Percentiles rank a stretch among this genome's conserved stretches.
Conservation (phyloP, 2,797 vertebrate species). For the Spatula versicolor region DNA sequence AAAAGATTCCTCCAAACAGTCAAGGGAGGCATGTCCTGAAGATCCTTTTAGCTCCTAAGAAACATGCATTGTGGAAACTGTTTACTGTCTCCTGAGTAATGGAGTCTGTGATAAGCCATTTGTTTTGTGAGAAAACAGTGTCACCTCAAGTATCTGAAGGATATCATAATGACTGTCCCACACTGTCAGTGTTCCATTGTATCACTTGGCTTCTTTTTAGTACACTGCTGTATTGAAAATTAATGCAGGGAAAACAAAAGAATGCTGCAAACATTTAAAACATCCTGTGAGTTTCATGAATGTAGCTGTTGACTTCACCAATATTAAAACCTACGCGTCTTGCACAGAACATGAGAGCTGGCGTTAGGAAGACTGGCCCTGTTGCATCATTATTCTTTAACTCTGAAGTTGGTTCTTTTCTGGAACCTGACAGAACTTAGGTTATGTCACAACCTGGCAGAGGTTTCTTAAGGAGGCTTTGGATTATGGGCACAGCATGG, state of each 20-base stretch:
- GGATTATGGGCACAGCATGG: conserved; percentile 52
- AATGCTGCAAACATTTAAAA: neutral
- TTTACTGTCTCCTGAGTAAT: conserved; percentile 23
- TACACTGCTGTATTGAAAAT: neutral
- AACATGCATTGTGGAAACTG: neutral
- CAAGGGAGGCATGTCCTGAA: neutral
- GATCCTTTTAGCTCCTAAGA: neutral
- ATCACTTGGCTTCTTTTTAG: neutral
- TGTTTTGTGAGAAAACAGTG: conserved; percentile 19
- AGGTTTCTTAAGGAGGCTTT: conserved; percentile 39
- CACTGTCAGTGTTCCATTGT: neutral
- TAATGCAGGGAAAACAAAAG: neutral
- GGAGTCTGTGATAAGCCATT: conserved; percentile 22
- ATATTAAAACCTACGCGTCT: neutral
- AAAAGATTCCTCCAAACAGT: neutral
- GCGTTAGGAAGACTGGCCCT: neutral
- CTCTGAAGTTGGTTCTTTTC: conserved; percentile 1
- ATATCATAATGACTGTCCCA: neutral
- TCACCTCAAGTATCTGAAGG: conserved; percentile 1
- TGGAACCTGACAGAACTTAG: neutral
- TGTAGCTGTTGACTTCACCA: neutral
- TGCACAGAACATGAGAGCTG: neutral
- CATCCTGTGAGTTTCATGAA: neutral
- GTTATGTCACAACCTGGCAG: too few relatives aligned
- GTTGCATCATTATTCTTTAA: neutral